Evolutionary conservation across 2,797 vertebrate genomes (phyloP).

Genomic region (Mormyrops boulengeri): DNA sequence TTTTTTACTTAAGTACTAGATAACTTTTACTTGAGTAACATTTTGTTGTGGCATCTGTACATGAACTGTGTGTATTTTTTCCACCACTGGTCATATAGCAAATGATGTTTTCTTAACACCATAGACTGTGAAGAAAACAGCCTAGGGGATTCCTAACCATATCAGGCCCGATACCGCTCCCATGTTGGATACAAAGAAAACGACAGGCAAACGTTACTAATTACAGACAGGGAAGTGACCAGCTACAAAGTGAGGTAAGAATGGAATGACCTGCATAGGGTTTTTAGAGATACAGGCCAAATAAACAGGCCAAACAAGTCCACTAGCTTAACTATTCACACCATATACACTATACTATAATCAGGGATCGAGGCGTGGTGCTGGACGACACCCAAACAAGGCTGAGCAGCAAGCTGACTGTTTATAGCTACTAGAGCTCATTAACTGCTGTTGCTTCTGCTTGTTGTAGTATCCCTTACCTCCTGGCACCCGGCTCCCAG

Average conservation of each 20-base stretch:
- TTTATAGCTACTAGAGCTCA: background rate
- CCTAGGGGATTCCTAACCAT: background rate
- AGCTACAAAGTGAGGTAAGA: background rate
- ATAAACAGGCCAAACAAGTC: background rate
- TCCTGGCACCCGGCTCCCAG: background rate
- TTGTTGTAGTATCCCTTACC: background rate
- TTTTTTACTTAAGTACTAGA: background rate
- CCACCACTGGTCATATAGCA: background rate
- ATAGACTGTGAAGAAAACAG: background rate
- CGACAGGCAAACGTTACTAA: background rate
- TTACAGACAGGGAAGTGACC: background rate
- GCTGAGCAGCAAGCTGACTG: background rate
- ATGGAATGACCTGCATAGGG: background rate
- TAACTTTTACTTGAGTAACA: background rate
- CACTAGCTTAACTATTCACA: background rate
- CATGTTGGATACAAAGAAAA: background rate
- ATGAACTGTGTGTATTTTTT: background rate
- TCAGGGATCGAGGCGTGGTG: background rate
- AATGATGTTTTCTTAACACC: background rate
- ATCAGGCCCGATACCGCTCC: background rate
- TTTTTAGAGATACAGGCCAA: background rate
- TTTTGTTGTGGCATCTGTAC: background rate
- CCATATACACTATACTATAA: background rate
- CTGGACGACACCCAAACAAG: background rate
- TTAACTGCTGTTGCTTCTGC: background rate